phyloP scores from a whole-genome alignment of 2,888 invertebrate species.

The Platycheirus rosarum region DNA sequence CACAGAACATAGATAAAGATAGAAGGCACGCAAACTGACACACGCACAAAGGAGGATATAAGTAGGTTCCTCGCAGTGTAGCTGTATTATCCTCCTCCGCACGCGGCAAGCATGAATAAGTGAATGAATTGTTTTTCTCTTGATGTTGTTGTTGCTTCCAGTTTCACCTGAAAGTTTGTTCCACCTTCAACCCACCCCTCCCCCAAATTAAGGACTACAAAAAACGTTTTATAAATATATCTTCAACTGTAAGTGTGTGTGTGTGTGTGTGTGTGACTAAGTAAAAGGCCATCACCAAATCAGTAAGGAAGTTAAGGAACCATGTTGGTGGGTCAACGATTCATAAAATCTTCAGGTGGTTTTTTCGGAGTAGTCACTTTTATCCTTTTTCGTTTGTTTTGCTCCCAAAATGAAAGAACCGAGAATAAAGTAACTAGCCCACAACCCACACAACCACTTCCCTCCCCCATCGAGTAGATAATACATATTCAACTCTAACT shows the following conservation, averaged over 20 bases:
- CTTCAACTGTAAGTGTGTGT: conserved; percentile 44
- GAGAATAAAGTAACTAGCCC: conserved; percentile 4
- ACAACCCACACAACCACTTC: neutral
- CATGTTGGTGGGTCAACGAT: conserved; percentile 73
- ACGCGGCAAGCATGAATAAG: conserved; percentile 67
- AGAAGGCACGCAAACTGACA: conserved; percentile 17
- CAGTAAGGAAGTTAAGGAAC: conserved; percentile 60
- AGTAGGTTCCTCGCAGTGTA: conserved; percentile 6
- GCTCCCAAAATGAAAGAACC: conserved; percentile 10
- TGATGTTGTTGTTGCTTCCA: neutral
- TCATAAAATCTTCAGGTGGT: conserved; percentile 75
- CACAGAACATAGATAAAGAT: conserved; percentile 40
- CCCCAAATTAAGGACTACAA: neutral
- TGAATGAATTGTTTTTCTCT: conserved; percentile 65
- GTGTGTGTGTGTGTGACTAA: conserved; percentile 46
- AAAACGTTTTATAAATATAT: conserved; percentile 18
- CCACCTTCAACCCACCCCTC: neutral
- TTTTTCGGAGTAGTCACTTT: conserved; percentile 35
- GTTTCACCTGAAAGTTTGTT: neutral
- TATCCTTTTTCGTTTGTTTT: conserved; percentile 19
- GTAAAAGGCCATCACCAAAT: conserved; percentile 16
- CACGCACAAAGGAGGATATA: conserved; percentile 47
- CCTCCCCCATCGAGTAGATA: neutral
- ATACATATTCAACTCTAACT: conserved; percentile 8
- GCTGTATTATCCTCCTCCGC: conserved; percentile 34